These are phyloP conservation scores for Semicossyphus pulcher DNA, from an alignment of 2,113 vertebrate genomes.

Conservation along the genomic window DNA sequence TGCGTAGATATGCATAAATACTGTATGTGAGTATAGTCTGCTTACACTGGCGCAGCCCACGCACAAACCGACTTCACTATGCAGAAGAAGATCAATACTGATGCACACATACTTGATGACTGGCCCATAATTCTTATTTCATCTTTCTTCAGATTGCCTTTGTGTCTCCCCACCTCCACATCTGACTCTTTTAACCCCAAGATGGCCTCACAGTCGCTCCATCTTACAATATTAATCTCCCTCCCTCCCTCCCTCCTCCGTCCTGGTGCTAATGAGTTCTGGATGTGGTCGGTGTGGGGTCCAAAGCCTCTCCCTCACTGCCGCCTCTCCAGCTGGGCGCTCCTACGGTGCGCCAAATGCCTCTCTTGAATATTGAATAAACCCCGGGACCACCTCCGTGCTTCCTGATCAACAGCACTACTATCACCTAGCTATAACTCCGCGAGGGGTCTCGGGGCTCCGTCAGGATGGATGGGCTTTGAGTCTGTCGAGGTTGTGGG, in stretches of 20 bases:
- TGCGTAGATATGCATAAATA: conserved; percentile 13
- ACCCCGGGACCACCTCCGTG: conserved; percentile 63
- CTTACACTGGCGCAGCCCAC: background rate
- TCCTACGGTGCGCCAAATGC: conserved; percentile 77
- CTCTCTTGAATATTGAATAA: conserved; percentile 82
- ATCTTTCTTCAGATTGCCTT: background rate
- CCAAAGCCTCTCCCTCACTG: conserved; percentile 60
- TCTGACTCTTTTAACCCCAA: conserved; percentile 8
- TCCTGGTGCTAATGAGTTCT: conserved; percentile 62
- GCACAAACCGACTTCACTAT: conserved; percentile 7
- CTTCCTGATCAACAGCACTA: conserved; percentile 74
- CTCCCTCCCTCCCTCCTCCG: conserved; percentile 10
- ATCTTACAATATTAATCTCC: background rate
- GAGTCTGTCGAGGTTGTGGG: conserved; percentile 48
- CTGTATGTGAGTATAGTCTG: conserved; percentile 2
- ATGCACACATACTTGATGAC: background rate
- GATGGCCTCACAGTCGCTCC: background rate
- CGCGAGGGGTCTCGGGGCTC: conserved; percentile 30
- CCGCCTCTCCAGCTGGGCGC: conserved; percentile 61
- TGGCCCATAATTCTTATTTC: background rate
- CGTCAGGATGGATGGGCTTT: conserved; percentile 55
- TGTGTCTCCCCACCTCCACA: conserved; percentile 5
- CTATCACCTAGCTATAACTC: conserved; percentile 65
- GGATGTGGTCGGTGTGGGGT: conserved; percentile 64
- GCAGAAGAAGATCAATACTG: conserved; percentile 13